Evolutionary conservation across 2,113 vertebrate genomes (phyloP).

Genomic region (Myrmecobius fasciatus): DNA sequence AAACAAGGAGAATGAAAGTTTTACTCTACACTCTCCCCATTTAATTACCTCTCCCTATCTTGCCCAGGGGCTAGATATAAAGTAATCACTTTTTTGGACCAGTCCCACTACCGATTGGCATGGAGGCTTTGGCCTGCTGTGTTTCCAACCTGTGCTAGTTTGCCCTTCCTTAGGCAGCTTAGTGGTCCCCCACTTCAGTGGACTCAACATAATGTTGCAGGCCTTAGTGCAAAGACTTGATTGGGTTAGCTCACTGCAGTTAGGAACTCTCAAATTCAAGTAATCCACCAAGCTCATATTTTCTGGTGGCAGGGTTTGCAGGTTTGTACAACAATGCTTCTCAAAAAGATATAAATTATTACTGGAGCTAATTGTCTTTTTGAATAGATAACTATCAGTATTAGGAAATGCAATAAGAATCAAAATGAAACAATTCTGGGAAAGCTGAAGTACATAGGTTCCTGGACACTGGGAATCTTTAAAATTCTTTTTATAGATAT

Average conservation of each 20-base stretch:
- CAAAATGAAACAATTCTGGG: slow-evolving; percentile 8
- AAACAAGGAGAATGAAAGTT: background rate
- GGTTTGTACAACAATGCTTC: background rate
- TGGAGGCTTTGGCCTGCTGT: background rate
- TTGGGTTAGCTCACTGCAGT: background rate
- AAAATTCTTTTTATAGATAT: background rate
- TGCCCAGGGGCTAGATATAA: background rate
- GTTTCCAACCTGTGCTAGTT: background rate
- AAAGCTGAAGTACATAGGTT: background rate
- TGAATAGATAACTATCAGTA: background rate
- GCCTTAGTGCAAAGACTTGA: background rate
- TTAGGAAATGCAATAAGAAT: slow-evolving; percentile 5
- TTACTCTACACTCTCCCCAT: background rate
- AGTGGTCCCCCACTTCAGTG: background rate
- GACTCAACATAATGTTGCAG: background rate
- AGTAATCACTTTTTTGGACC: background rate
- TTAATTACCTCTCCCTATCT: background rate
- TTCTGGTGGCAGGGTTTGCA: background rate
- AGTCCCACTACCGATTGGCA: background rate
- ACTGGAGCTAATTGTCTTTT: background rate
- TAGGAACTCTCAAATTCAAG: background rate
- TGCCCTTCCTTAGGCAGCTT: background rate
- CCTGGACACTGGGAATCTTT: background rate
- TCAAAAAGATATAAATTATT: background rate
- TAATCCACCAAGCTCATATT: background rate